phyloP scores from a whole-genome alignment of 2,797 vertebrate genomes.

The Pempheris klunzingeri region DNA sequence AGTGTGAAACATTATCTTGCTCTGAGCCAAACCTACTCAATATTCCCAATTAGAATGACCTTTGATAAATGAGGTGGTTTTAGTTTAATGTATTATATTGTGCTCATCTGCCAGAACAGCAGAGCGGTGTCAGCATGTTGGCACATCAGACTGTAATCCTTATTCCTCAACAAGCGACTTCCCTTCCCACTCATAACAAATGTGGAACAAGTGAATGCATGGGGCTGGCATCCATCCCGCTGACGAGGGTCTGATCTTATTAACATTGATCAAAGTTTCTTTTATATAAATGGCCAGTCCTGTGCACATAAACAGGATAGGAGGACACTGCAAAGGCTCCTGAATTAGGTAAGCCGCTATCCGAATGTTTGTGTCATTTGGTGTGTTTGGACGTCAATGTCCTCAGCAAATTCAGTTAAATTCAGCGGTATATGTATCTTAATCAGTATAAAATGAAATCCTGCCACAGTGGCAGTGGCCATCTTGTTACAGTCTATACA shows the following conservation, averaged over 20 bases:
- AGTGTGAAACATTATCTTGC: slow-evolving; percentile 28
- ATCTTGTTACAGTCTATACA: neutral
- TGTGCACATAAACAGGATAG: slow-evolving; percentile 18
- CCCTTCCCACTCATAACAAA: slow-evolving; percentile 22
- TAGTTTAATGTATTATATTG: slow-evolving; percentile 20
- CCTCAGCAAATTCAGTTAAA: neutral
- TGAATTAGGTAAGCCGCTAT: neutral
- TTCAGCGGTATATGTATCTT: neutral
- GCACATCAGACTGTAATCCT: slow-evolving; percentile 13
- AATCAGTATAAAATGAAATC: slow-evolving; percentile 8
- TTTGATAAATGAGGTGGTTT: slow-evolving; percentile 40
- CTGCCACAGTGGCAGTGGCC: neutral
- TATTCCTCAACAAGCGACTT: slow-evolving; percentile 22
- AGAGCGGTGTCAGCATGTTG: slow-evolving; percentile 15
- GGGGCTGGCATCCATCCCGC: slow-evolving; percentile 33
- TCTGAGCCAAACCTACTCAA: slow-evolving; percentile 1
- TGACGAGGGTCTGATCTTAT: slow-evolving; percentile 51
- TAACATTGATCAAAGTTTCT: slow-evolving; percentile 59
- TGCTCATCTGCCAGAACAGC: slow-evolving; percentile 28
- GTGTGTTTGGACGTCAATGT: neutral
- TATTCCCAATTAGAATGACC: slow-evolving; percentile 15
- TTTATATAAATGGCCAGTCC: slow-evolving; percentile 37
- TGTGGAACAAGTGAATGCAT: slow-evolving; percentile 40
- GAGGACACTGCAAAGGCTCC: neutral
- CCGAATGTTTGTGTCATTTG: slow-evolving; percentile 4